These are phyloP conservation scores for Fragum fragum DNA, from an alignment of 2,888 invertebrate species.

Conservation along the genomic window DNA sequence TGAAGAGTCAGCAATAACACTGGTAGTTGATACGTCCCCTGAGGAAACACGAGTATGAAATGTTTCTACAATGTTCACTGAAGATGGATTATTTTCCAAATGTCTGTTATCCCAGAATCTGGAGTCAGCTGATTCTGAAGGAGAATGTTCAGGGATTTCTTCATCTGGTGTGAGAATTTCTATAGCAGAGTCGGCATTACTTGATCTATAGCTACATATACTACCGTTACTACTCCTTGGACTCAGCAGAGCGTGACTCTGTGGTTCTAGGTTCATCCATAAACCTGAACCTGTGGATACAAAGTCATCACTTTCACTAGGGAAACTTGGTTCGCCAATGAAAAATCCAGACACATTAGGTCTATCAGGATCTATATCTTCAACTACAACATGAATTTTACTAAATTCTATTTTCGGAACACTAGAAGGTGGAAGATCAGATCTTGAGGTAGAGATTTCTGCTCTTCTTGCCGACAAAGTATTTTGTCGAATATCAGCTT, in stretches of 20 bases:
- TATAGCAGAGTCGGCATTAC: conserved; percentile 81
- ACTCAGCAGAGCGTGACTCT: conserved; percentile 61
- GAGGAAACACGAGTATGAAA: conserved; percentile 26
- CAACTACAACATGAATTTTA: conserved; percentile 45
- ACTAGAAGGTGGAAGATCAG: conserved; percentile 16
- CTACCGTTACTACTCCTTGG: conserved; percentile 75
- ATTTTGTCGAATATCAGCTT: background rate
- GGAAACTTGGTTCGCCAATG: conserved; percentile 14
- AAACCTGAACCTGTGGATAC: conserved; percentile 16
- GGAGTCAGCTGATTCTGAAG: conserved; percentile 49
- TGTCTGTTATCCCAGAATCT: conserved; percentile 34
- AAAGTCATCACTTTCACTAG: conserved; percentile 25
- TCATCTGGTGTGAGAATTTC: conserved; percentile 79
- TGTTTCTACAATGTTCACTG: conserved; percentile 37
- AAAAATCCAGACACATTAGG: conserved; percentile 2
- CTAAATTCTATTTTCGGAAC: conserved; percentile 56
- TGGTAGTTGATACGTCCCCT: background rate
- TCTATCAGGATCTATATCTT: conserved; percentile 22
- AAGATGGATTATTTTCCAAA: background rate
- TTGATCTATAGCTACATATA: conserved; percentile 75
- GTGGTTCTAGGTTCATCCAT: conserved; percentile 49
- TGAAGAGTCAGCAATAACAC: background rate
- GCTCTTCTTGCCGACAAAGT: background rate
- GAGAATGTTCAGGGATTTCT: conserved; percentile 63
- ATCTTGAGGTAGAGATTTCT: conserved; percentile 12